These are phyloP conservation scores for Heterotilapia buettikoferi DNA, from an alignment of 2,113 vertebrate genomes.

Conservation along the genomic window DNA sequence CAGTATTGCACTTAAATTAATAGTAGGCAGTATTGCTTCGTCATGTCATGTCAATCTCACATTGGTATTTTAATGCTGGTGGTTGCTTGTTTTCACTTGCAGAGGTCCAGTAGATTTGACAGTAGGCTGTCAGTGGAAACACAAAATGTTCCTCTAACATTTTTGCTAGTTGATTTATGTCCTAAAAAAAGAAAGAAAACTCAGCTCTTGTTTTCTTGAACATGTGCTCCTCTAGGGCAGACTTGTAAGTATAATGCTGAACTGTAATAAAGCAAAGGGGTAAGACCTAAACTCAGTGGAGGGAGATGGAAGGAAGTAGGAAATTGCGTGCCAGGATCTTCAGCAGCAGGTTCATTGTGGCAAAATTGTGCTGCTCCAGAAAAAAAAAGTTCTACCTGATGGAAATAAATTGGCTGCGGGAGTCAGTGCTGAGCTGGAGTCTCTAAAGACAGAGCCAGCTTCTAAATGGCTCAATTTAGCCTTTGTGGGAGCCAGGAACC, in stretches of 20 bases:
- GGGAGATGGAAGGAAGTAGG: slow-evolving; percentile 15
- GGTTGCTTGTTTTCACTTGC: slow-evolving; percentile 2
- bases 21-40: not conserved
- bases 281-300: slow-evolving; percentile 7
- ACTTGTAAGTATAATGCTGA: slow-evolving; percentile 6
- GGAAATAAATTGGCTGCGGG: slow-evolving; percentile 64
- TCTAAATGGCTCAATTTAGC: slow-evolving; percentile 78
- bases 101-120: not conserved
- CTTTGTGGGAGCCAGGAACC: slow-evolving; percentile 54
- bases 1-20: not conserved
- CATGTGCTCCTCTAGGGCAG: not conserved
- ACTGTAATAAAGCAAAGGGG: slow-evolving; percentile 16
- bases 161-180: not conserved
- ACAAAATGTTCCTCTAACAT: not conserved
- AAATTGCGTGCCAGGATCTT: slow-evolving; percentile 23
- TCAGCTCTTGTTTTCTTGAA: not conserved
- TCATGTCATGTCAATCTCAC: not conserved
- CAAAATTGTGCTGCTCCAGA: slow-evolving; percentile 37
- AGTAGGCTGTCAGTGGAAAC: not conserved
- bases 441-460: slow-evolving; percentile 59
- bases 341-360: slow-evolving; percentile 24
- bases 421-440: slow-evolving; percentile 47
- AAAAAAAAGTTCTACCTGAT: slow-evolving; percentile 66
- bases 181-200: not conserved
- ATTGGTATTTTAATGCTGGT: not conserved